These are phyloP conservation scores for Tupiocoris notatus DNA, from an alignment of 2,888 invertebrate genomes.

Conservation along the genomic window DNA sequence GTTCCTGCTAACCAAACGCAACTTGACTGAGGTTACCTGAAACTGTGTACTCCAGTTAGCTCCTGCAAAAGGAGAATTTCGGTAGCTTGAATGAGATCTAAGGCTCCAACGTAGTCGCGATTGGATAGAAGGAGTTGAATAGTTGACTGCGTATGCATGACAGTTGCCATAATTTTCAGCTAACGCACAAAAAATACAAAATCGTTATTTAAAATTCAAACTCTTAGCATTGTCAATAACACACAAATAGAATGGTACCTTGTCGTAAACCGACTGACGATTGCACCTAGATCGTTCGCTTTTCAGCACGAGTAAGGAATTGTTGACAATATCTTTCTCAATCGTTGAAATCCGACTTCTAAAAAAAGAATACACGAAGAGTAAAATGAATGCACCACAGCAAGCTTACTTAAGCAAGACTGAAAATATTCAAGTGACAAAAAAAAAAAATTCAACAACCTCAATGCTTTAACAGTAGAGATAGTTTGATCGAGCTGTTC, in stretches of 20 bases:
- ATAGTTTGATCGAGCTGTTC: constrained; percentile 86
- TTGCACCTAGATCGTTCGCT: constrained; percentile 53
- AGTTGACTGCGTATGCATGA: constrained; percentile 96
- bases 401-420: neutral
- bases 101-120: constrained; percentile 94
- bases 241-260: too few species aligned
- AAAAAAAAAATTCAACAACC: too few species aligned
- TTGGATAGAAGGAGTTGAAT: constrained; percentile 91
- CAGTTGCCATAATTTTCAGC: constrained; percentile 88
- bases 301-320: constrained; percentile 72
- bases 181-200: constrained; percentile 50
- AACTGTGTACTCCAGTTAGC: constrained; percentile 88
- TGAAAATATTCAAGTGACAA: too few species aligned
- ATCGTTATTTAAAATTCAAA: too few species aligned
- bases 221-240: too few species aligned
- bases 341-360: constrained; percentile 71
- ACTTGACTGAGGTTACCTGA: too few species aligned
- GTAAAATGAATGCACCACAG: neutral
- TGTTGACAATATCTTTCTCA: constrained; percentile 74
- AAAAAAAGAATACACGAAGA: constrained; percentile 48
- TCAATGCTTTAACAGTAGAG: constrained; percentile 69
- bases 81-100: constrained; percentile 94
- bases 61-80: constrained; percentile 90
- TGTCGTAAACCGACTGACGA: constrained; percentile 52
- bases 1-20: too few species aligned